phyloP scores from a whole-genome alignment of 2,797 vertebrate genomes.

The Centroberyx gerrardi region DNA sequence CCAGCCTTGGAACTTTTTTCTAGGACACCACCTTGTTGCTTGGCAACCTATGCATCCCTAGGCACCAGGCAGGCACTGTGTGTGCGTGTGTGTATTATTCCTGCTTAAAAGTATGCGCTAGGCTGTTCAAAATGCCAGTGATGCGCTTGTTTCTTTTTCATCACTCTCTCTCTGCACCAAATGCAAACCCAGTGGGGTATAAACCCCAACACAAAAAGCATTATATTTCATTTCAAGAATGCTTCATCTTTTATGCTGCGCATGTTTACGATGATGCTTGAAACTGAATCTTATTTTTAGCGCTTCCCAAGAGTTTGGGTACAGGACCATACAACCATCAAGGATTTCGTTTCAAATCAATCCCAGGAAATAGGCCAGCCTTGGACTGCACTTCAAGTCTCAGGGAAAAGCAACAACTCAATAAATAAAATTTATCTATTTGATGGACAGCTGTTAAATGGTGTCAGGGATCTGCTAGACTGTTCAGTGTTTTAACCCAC shows the following conservation, averaged over 20 bases:
- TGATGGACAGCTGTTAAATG: conserved; percentile 30
- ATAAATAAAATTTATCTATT: not conserved
- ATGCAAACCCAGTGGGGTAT: conserved; percentile 28
- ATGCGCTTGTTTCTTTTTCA: conserved; percentile 48
- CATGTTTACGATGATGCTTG: not conserved
- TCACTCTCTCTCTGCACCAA: conserved; percentile 31
- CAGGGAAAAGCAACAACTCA: not conserved
- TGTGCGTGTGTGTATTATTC: conserved; percentile 55
- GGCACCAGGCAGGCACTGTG: conserved; percentile 53
- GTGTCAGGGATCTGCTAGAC: not conserved
- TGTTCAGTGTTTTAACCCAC: too few species aligned
- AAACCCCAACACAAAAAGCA: conserved; percentile 5
- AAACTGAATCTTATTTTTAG: conserved; percentile 46
- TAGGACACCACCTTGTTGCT: conserved; percentile 85
- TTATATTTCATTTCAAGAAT: conserved; percentile 21
- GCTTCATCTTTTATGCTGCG: not conserved
- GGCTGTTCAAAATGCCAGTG: conserved; percentile 54
- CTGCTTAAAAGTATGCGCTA: conserved; percentile 50
- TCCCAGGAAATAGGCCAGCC: conserved; percentile 32
- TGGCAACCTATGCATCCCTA: conserved; percentile 83
- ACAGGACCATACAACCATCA: conserved; percentile 19
- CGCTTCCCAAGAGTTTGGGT: conserved; percentile 20
- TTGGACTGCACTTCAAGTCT: conserved; percentile 17
- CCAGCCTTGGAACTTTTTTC: conserved; percentile 75
- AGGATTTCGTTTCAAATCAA: conserved; percentile 52